These are phyloP conservation scores for Crocallis elinguaria DNA, from an alignment of 2,888 invertebrate genomes.

Conservation along the genomic window DNA sequence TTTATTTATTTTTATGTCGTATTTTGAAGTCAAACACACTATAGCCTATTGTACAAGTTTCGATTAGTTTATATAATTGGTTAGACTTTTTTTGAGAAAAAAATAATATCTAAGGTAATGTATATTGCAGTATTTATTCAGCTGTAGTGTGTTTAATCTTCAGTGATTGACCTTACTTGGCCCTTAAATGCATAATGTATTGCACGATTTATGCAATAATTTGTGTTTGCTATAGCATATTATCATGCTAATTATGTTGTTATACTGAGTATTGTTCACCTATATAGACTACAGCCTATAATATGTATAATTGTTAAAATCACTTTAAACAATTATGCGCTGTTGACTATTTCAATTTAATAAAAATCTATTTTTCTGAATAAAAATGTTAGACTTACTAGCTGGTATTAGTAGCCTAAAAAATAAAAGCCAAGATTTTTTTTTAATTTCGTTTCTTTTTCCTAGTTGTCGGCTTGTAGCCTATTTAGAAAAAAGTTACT, in stretches of 20 bases:
- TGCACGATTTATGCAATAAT: background rate
- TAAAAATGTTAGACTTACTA: conserved; percentile 9
- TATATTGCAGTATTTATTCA: too few species aligned
- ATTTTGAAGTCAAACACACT: conserved; percentile 5
- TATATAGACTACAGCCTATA: background rate
- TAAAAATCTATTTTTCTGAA: conserved; percentile 1
- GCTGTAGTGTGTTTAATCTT: background rate
- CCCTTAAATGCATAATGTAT: conserved; percentile 3
- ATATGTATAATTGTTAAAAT: conserved; percentile 4
- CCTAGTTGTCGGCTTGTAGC: conserved; percentile 35
- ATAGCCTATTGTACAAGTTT: too few species aligned
- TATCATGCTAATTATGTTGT: background rate
- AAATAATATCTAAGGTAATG: too few species aligned
- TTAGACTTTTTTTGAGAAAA: too few species aligned
- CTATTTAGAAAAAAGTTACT: conserved; percentile 34
- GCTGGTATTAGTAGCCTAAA: background rate
- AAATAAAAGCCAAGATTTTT: background rate
- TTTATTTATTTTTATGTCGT: conserved; percentile 12
- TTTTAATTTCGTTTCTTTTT: background rate
- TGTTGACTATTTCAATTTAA: conserved; percentile 2
- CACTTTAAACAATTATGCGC: conserved; percentile 6
- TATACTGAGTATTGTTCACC: background rate
- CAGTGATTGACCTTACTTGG: conserved; percentile 9
- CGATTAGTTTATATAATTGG: too few species aligned
- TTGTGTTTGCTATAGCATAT: background rate